Percentiles rank a stretch among this genome's conserved stretches.
phyloP scores from a whole-genome alignment of 2,888 invertebrate species.

The Heliconius ethilla region DNA sequence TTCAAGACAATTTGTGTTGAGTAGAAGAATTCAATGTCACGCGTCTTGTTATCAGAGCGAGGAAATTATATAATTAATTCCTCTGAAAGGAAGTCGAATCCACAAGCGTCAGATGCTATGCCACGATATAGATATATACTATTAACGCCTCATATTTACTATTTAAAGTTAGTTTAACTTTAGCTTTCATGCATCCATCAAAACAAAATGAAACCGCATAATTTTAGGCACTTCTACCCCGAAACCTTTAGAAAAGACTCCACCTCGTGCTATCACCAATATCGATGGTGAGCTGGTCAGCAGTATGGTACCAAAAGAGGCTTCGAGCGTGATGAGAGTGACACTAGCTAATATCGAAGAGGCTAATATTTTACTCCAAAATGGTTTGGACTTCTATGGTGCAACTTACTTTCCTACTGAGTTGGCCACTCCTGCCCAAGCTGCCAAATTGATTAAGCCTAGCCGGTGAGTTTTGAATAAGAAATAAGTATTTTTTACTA shows the following conservation, averaged over 20 bases:
- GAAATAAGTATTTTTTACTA: background rate
- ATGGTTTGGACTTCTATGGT: slow-evolving; percentile 93
- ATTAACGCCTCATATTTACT: too few relatives aligned
- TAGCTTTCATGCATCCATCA: background rate
- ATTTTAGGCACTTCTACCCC: slow-evolving; percentile 72
- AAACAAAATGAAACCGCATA: slow-evolving; percentile 9
- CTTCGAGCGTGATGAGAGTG: slow-evolving; percentile 86
- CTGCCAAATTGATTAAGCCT: slow-evolving; percentile 82
- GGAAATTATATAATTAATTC: too few relatives aligned
- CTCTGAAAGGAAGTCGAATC: too few relatives aligned
- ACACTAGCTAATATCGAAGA: slow-evolving; percentile 89
- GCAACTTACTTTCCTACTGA: slow-evolving; percentile 94
- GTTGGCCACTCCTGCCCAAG: slow-evolving; percentile 85
- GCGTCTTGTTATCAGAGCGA: too few relatives aligned
- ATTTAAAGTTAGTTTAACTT: too few relatives aligned
- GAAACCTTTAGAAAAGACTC: slow-evolving; percentile 69
- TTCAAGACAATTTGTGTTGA: too few relatives aligned
- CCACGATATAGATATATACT: too few relatives aligned
- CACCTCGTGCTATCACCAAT: slow-evolving; percentile 68
- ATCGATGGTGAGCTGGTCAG: slow-evolving; percentile 76
- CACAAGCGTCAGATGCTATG: too few relatives aligned
- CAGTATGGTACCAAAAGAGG: slow-evolving; percentile 82
- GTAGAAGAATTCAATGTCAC: too few relatives aligned
- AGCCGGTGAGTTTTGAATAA: slow-evolving; percentile 61
- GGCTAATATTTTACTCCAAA: slow-evolving; percentile 89